Percentiles rank a stretch among this genome's conserved stretches.
Evolutionary conservation across 1,140 invertebrate species (phyloP).

Genomic region (Metopolophium dirhodum): DNA sequence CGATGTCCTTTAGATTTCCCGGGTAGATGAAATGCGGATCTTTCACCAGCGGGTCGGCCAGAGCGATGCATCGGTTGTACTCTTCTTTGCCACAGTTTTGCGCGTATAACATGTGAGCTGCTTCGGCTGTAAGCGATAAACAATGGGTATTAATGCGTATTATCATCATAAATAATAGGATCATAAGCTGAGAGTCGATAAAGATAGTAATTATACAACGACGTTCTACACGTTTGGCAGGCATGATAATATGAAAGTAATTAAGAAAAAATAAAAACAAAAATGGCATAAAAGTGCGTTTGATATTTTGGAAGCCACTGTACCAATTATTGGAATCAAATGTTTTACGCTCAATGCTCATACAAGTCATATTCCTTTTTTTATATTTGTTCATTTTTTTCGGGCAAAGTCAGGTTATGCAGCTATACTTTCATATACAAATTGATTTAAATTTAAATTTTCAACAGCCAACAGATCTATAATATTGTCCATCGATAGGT

Average conservation of each 20-base stretch:
- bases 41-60: constrained; percentile 69
- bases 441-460: no score
- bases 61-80: constrained; percentile 66
- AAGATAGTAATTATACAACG: not conserved
- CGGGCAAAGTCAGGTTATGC: no score
- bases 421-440: no score
- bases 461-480: no score
- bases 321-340: no score
- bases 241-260: not conserved
- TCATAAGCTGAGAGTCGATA: not conserved
- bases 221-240: not conserved
- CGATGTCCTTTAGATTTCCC: constrained; percentile 69
- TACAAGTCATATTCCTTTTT: no score
- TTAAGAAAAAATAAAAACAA: not conserved
- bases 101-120: constrained; percentile 14
- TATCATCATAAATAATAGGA: not conserved
- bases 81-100: constrained; percentile 65
- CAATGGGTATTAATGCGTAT: not conserved
- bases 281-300: no score
- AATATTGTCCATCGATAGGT: no score
- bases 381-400: no score
- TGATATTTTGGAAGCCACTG: no score
- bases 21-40: constrained; percentile 69
- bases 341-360: no score
- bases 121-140: not conserved